Evolutionary conservation across 2,888 invertebrate species (phyloP), one percentile per base, ranked within the genome.

Genomic region (Hartigia nigra): DNA sequence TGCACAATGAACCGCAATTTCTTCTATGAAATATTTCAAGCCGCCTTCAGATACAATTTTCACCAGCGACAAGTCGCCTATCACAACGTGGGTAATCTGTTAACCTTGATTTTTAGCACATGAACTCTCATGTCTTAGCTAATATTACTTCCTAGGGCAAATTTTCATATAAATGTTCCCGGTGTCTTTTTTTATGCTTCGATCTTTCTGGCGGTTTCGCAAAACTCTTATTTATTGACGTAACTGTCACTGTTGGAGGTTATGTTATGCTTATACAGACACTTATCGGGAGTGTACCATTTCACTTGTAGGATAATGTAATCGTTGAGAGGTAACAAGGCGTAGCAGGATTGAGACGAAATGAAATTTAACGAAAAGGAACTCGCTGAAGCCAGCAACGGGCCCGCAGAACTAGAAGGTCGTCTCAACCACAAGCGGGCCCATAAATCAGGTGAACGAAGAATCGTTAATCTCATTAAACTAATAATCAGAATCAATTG

Each of bases 341-440:
- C 55, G 55, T 31, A 76, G 36, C 14, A 12, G 31, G 69, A 14
- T 76, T 31, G 69, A 69, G 69, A 87, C 87, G 91, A 90, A 92
- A 96, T 96, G 96, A 94, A 95, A 92, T 95, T 94, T 92, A 96
- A 96, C 91, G 94, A 95, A 83, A 94, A 93, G 88, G 95, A 96
- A 91, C 92, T 96, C 82, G 93, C 94, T 87, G 93, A 94, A 83
- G 89, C 95, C 89, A 94, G 95, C 90, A 94, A 93, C 88, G 93
- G 93, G 69, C 90, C 92, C 80, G 94, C 94, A 82, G 93, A 94
- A 81, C 93, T 95, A 81, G 96, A 96, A 92, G 96, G 96, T 81
- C 93, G 96, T 90, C 92, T 96, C 84, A 95, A 95, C 89, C 95
- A 96, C 89, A 95, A 95, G 92, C 87, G 91, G 85, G 86, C 92